Evolutionary conservation across 2,888 invertebrate genomes (phyloP).

Genomic region (Drosophila pullipes): DNA sequence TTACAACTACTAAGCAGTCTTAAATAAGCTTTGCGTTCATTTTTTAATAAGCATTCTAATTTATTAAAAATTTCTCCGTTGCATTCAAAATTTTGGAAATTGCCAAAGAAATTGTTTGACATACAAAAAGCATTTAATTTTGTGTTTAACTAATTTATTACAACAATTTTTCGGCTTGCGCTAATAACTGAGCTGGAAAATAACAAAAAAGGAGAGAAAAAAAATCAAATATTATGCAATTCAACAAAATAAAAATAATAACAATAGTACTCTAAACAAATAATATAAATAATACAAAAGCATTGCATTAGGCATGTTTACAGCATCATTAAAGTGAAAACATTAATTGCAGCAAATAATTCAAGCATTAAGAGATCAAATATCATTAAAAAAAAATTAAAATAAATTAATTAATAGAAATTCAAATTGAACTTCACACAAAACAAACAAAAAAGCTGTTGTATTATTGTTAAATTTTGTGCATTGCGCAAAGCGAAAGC

Average conservation of each 20-base stretch:
- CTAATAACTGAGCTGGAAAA: conserved; percentile 82
- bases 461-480: conserved; percentile 77
- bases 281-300: conserved; percentile 52
- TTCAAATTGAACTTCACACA: conserved; percentile 56
- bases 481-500: conserved; percentile 50
- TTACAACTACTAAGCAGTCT: conserved; percentile 35
- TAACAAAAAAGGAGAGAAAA: conserved; percentile 49
- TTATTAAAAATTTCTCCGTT: conserved; percentile 25
- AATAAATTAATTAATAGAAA: conserved; percentile 44
- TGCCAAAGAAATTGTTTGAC: conserved; percentile 29
- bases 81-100: conserved; percentile 9
- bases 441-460: conserved; percentile 58
- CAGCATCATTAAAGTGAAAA: conserved; percentile 67
- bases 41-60: conserved; percentile 48
- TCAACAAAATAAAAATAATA: conserved; percentile 59
- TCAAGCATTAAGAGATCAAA: conserved; percentile 72
- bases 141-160: conserved; percentile 72
- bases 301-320: conserved; percentile 63
- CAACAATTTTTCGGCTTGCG: conserved; percentile 58
- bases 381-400: conserved; percentile 38
- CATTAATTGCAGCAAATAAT: conserved; percentile 63
- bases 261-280: conserved; percentile 50
- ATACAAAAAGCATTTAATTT: conserved; percentile 49
- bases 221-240: conserved; percentile 57
- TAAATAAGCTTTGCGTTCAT: conserved; percentile 43